These are phyloP conservation scores for Cheilosia scutellata DNA, from an alignment of 2,888 invertebrate species.

Conservation along the genomic window DNA sequence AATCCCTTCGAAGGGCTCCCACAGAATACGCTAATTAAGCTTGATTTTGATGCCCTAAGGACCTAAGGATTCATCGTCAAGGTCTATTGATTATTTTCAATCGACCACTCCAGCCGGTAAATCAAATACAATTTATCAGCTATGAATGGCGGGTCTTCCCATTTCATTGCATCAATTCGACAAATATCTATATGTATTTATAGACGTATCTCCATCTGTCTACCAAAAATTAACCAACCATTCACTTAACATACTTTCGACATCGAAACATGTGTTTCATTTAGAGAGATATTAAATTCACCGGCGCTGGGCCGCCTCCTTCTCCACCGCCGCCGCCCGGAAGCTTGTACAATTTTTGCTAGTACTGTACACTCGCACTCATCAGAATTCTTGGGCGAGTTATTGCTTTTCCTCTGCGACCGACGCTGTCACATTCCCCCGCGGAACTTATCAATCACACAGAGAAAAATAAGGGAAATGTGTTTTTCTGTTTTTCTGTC, in stretches of 20 bases:
- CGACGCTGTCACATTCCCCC: conserved; percentile 36
- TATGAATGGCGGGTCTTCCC: no score
- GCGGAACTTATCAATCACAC: conserved; percentile 57
- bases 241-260: conserved; percentile 14
- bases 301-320: not conserved
- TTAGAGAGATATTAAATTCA: conserved; percentile 35
- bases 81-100: not conserved
- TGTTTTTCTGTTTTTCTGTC: not conserved
- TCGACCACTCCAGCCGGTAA: not conserved
- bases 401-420: conserved; percentile 1
- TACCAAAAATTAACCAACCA: conserved; percentile 4
- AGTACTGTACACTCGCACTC: not conserved
- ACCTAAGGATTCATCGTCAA: not conserved
- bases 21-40: no score
- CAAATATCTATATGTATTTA: not conserved
- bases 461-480: conserved; percentile 15
- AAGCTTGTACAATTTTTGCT: not conserved
- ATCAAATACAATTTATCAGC: not conserved
- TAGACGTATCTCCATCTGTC: not conserved
- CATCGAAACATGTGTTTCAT: conserved; percentile 25
- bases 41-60: no score
- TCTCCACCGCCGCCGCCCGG: not conserved
- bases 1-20: no score
- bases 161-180: not conserved
- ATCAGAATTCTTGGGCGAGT: conserved; percentile 10